Percentiles rank a stretch among this genome's conserved stretches.
Conservation (phyloP, 2,797 vertebrate genomes). For the Crenichthys baileyi region DNA sequence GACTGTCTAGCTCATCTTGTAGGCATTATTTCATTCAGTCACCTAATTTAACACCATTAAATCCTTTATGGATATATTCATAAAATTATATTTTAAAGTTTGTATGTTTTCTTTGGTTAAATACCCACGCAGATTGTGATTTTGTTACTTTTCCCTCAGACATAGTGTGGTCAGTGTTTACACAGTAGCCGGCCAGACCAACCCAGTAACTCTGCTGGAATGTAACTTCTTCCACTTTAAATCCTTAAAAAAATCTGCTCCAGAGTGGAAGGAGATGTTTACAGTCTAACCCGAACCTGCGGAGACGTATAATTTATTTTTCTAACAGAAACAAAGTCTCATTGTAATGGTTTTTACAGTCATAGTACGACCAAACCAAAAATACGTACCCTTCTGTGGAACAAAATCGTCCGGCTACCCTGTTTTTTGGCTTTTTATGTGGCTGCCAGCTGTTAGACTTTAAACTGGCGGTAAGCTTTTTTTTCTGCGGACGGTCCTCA, state of each 20-base stretch:
- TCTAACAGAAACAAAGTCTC: conserved; percentile 65
- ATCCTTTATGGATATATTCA: background rate
- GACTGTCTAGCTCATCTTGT: background rate
- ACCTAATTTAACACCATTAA: background rate
- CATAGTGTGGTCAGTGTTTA: conserved; percentile 39
- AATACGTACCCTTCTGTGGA: conserved; percentile 68
- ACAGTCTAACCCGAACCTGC: conserved; percentile 60
- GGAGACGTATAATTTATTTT: conserved; percentile 56
- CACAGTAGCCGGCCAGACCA: conserved; percentile 41
- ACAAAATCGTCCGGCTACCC: conserved; percentile 66
- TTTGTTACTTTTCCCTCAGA: conserved; percentile 24
- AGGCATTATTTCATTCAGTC: background rate
- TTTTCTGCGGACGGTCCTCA: conserved; percentile 57
- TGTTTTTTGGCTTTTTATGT: conserved; percentile 67
- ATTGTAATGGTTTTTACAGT: conserved; percentile 73
- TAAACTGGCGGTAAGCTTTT: conserved; percentile 68
- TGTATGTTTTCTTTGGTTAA: conserved; percentile 3
- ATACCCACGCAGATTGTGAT: background rate
- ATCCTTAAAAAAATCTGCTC: conserved; percentile 33
- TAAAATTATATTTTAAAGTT: background rate
- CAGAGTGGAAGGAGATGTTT: conserved; percentile 46
- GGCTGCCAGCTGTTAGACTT: conserved; percentile 71
- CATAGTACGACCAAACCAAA: conserved; percentile 56
- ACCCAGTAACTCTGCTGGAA: conserved; percentile 56
- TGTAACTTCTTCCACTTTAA: conserved; percentile 40